These are phyloP conservation scores for Mesoligia furuncula DNA, from an alignment of 2,888 invertebrate genomes.

Conservation along the genomic window DNA sequence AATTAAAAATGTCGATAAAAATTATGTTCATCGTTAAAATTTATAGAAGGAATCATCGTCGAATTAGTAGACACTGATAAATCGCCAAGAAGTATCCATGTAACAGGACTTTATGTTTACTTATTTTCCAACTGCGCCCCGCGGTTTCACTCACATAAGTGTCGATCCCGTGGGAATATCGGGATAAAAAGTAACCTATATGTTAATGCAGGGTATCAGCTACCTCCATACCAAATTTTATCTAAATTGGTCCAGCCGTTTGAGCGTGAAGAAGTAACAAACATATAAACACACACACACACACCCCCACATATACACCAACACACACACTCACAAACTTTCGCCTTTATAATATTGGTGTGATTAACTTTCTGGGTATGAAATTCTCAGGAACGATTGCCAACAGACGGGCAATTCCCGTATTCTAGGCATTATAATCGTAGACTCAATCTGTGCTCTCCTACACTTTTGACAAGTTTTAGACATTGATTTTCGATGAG, in stretches of 20 bases:
- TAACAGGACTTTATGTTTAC: neutral
- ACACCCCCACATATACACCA: no score
- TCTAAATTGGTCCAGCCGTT: no score
- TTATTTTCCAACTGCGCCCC: neutral
- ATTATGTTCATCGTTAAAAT: conserved; percentile 18
- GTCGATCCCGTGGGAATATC: no score
- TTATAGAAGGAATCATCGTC: conserved; percentile 13
- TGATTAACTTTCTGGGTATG: neutral
- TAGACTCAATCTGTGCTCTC: neutral
- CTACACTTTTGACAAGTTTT: neutral
- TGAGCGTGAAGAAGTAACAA: no score
- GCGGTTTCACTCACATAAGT: no score
- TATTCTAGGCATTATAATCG: neutral
- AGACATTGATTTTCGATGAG: neutral
- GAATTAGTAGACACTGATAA: conserved; percentile 26
- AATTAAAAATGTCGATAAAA: conserved; percentile 51
- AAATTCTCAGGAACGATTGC: neutral
- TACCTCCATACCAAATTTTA: no score
- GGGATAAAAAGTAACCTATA: no score
- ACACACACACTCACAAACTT: no score
- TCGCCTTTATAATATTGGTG: no score
- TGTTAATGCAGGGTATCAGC: no score
- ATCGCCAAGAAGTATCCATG: neutral
- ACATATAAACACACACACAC: no score
- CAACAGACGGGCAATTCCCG: neutral